phyloP scores from a whole-genome alignment of 2,113 vertebrate genomes.

The Cavia porcellus region DNA sequence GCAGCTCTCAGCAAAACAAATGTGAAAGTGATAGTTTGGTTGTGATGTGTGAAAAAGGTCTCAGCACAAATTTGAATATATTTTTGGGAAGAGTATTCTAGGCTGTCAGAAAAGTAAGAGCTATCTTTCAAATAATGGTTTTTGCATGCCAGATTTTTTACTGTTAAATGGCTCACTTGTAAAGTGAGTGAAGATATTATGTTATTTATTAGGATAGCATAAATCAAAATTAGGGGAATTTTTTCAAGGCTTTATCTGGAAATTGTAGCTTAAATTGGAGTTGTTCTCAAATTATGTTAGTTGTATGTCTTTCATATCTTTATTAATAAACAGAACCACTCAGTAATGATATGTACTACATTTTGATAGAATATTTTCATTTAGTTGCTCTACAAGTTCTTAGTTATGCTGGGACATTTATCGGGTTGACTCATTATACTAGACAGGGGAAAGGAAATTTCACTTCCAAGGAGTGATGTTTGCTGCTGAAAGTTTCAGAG shows the following conservation, averaged over 20 bases:
- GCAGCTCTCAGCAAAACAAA: slow-evolving; percentile 68
- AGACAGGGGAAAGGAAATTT: neutral
- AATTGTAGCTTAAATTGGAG: neutral
- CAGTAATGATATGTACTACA: neutral
- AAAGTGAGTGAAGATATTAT: neutral
- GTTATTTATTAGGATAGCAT: slow-evolving; percentile 3
- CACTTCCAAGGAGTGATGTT: neutral
- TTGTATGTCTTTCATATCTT: neutral
- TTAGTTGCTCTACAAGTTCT: neutral
- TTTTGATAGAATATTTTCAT: slow-evolving; percentile 38
- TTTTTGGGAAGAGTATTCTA: slow-evolving; percentile 20
- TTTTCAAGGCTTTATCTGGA: slow-evolving; percentile 51
- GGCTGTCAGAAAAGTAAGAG: slow-evolving; percentile 45
- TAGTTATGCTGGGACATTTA: neutral
- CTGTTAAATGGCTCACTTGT: neutral
- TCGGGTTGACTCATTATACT: neutral
- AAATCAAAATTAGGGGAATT: slow-evolving; percentile 37
- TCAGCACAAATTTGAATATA: slow-evolving; percentile 65
- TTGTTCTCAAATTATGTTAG: neutral
- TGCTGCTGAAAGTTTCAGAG: neutral
- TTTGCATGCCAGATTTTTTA: neutral
- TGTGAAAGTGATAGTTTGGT: slow-evolving; percentile 60
- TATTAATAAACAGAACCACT: neutral
- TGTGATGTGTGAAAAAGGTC: slow-evolving; percentile 68
- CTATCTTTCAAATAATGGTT: slow-evolving; percentile 45